Base-by-base conservation (phyloP, 2,888 invertebrate genomes). In the Drosophila flavopinicola region DNA sequence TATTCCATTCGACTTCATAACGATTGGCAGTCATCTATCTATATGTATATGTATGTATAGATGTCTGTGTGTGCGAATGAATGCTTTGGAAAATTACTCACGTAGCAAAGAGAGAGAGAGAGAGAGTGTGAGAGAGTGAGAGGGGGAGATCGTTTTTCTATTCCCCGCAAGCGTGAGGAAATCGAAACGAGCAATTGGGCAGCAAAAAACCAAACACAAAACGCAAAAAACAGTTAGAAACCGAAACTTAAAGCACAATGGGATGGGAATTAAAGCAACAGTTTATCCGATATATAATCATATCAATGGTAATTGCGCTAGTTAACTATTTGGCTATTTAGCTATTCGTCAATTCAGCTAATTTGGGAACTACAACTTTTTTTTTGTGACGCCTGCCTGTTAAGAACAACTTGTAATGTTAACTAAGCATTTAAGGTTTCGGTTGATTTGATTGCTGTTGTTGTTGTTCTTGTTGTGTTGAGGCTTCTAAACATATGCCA, bases 81-180 rank as follows among this genome's bases (percentile, higher is more conserved):
- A 39, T 47, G 66, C 76, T 78, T 78, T 78, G 78, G 61, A 53
- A 82, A 82, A 76, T 82, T 74, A 74, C 70, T 82, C 78, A 79
- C 78, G 78, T 82, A 70, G 44, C 56, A 37, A 15, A 41, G 32
- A 52, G 29, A 30, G 29, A 49, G 52, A 45, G 68, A 54, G 58
- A n/a, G n/a, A n/a, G n/a, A n/a, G n/a, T n/a, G n/a, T n/a, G n/a
- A n/a, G n/a, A n/a, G n/a, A n/a, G n/a, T n/a, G n/a, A n/a, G n/a
- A n/a, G n/a, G n/a, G n/a, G n/a, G n/a, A n/a, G n/a, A n/a, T n/a
- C 38, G 49, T 56, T 54, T 44, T 29, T 38, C 57, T 48, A 66
- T 72, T 74, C 74, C 74, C 74, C 74, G 61, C 69, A 56, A 74
- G 74, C 74, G 29, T 65, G 63, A 69, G 58, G 17, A 41, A 66